Base-by-base conservation (phyloP, 2,888 invertebrate species). In the Andrena bucephala region DNA sequence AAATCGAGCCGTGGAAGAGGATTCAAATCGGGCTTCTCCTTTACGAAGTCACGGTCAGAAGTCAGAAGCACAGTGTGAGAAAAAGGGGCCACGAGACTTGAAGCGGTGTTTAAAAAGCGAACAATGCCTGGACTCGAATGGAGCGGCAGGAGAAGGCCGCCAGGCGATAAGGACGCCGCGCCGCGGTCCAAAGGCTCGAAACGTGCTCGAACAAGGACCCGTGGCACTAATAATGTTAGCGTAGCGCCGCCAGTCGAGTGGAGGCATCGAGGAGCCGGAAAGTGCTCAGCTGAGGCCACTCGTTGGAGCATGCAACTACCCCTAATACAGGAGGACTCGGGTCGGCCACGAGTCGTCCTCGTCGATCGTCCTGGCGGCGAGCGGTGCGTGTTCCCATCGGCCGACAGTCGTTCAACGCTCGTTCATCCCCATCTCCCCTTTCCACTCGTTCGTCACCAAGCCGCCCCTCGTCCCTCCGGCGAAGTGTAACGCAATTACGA, bases 401-500 rank as follows among this genome's bases (percentile, higher is more conserved):
- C 52, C 72, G 33, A 57, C 76, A 75, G 57, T 66, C 59, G 67
- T 70, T 63, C 72, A 48, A 24, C 59, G 60, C 70, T 60, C 63
- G 71, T 69, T 82, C 77, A 66, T 69, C 72, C 81, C 62, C 24
- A 8, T 36, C 48, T 63, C 60, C 63, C 63, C 50, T 29, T 67
- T 52, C 71, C 77, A 72, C 76, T 80, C 69, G 57, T 80, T 54
- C 67, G 36, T 82, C 85, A 75, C 81, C 77, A 75, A 72, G 75
- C 77, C 80, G 67, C 69, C 77, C 78, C 75, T 62, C 69, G 31
- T 60, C 60, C 71, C 80, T 65, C 68, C 73, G 73, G 73, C 87
- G 89, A 88, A 87, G 91, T 90, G 92, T 94, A 94, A 94, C 93
- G 93, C 93, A 94, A 94, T 94, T 94, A 94, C 94, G 93, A 94